Conservation (phyloP, 2,113 vertebrate genomes). For the Heteronetta atricapilla region DNA sequence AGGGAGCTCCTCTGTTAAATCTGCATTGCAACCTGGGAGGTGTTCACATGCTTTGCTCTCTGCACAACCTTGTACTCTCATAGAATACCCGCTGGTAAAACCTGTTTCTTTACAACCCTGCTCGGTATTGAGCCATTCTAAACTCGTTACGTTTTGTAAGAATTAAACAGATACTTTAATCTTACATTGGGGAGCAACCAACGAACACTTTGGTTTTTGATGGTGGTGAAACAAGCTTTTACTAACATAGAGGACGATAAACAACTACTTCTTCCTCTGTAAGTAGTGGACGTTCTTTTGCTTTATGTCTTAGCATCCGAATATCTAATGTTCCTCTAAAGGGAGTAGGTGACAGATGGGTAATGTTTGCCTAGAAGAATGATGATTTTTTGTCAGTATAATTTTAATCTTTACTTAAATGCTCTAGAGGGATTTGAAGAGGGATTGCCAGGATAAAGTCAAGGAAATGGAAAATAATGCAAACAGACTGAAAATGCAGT, state of each 20-base stretch:
- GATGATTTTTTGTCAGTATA: neutral
- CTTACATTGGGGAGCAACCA: neutral
- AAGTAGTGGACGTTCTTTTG: neutral
- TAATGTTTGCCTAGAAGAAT: neutral
- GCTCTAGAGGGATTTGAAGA: constrained; percentile 80
- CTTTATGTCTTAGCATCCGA: neutral
- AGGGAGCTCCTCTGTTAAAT: neutral
- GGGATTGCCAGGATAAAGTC: constrained; percentile 69
- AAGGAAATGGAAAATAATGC: constrained; percentile 77
- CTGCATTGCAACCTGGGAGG: neutral
- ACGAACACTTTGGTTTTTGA: neutral
- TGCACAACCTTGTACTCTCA: too few relatives aligned
- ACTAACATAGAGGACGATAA: neutral
- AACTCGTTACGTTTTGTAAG: neutral
- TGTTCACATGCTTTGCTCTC: neutral
- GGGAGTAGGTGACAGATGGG: neutral
- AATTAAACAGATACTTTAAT: neutral
- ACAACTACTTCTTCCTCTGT: neutral
- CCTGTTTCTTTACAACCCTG: neutral
- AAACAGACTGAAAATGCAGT: constrained; percentile 78
- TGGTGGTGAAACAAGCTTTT: neutral
- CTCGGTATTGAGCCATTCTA: neutral
- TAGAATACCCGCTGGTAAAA: neutral
- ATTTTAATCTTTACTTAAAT: neutral
- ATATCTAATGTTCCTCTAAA: neutral